Base-by-base conservation (phyloP, 2,113 vertebrate genomes). In the Rhabdomys dilectus region DNA sequence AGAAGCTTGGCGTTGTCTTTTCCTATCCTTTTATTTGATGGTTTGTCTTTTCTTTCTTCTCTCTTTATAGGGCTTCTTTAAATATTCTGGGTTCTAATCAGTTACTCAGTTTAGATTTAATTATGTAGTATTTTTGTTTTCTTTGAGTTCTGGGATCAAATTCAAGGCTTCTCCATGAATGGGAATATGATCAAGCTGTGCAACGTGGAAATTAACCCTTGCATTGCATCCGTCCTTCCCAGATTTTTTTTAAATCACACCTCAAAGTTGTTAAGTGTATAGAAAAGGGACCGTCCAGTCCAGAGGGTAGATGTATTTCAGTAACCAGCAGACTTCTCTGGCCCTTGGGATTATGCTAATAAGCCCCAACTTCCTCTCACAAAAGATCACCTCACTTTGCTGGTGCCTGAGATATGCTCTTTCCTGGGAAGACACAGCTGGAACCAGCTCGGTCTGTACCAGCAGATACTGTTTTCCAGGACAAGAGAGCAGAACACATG, bases 61-160 rank as follows among this genome's bases (percentile, higher is more conserved):
- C 39, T 48, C 70, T 34, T 84, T 89, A 89, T n/a, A 88, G 48
- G 5, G 70, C 5, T 56, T 94, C 39, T 90, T 97, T 80, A 81
- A 82, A 82, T 82, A 92, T 36, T 87, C 62, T 60, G 34, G 60
- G 45, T 22, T 68, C 29, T 90, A 88, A 88, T 56, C 42, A 73
- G 66, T 94, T 97, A 12, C n/a, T 62, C 75, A 72, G 51, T 64
- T 82, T 88, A 12, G 76, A 51, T 88, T 53, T 88, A 34, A 75
- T 73, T 31, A 75, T 89, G n/a, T 12, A 89, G 86, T 26, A 8
- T 24, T 87, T 62, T 56, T 29, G 34, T 58, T 11, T 75, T 62
- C n/a, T 76, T 75, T 7, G 5, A 77, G 6, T 77, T 75, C 88
- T 89, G 72, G 70, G 17, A 34, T 89, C 70, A 62, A 89, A 89